These are phyloP conservation scores for Ia io DNA, from an alignment of 2,113 vertebrate genomes.

Conservation along the genomic window DNA sequence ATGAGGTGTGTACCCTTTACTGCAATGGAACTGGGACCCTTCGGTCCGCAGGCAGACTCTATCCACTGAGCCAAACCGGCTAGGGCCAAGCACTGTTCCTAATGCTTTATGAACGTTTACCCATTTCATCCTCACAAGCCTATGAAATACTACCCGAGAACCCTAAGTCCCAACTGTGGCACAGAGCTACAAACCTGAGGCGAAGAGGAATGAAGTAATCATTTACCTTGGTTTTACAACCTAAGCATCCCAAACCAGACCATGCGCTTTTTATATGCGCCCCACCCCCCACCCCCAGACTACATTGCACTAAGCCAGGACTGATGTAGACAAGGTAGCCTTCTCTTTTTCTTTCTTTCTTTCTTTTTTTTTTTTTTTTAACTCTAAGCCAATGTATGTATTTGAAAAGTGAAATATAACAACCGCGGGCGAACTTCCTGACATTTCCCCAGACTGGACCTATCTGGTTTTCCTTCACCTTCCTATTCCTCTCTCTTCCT, in stretches of 20 bases:
- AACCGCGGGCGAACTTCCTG: not conserved
- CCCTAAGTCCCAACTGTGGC: not conserved
- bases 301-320: not conserved
- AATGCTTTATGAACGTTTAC: not conserved
- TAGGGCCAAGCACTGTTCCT: not conserved
- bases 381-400: not conserved
- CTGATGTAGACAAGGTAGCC: not conserved
- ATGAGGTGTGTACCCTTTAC: too few relatives aligned
- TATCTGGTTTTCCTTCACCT: not conserved
- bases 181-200: not conserved
- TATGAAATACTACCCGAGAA: not conserved
- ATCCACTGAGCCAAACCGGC: too few relatives aligned
- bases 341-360: not conserved
- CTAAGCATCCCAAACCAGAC: not conserved
- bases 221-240: not conserved
- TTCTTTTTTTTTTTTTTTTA: not conserved
- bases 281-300: not conserved
- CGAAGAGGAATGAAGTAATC: not conserved
- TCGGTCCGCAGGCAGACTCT: too few relatives aligned
- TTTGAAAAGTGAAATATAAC: not conserved
- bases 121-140: not conserved
- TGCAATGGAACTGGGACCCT: too few relatives aligned
- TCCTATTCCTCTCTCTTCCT: not conserved
- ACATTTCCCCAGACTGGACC: not conserved
- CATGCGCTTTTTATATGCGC: not conserved